Base-by-base conservation (phyloP, 2,113 vertebrate species). In the Calypte anna region DNA sequence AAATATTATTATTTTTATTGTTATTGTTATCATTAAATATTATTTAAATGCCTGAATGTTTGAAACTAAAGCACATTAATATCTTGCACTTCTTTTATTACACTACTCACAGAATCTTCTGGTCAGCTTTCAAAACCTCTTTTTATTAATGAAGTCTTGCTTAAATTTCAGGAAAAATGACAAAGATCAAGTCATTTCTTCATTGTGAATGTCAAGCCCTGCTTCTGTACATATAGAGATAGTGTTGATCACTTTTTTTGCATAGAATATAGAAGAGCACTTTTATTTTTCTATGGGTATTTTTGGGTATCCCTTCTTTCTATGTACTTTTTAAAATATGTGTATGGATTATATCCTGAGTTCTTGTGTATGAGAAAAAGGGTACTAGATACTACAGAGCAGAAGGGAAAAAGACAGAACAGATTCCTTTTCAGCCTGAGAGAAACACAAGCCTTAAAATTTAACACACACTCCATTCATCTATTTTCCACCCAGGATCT, bases 381-480 rank as follows among this genome's bases (percentile, higher is more conserved):
- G n/a, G 53, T 94, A 70, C 61, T 66, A 73, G 90, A 93, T 89
- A 94, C 84, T 94, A 72, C 36, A 91, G 43, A 91, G 63, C 63
- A 86, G 76, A 89, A 92, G 83, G 87, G 58, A 18, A 86, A 93
- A 92, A 92, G 81, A 93, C 72, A 94, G 75, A 67, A 96, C 72
- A 95, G 82, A 94, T 94, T 86, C 75, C 87, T 95, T 86, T 86
- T 96, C 74, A 95, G 90, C 95, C 62, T 46, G 59, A 95, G 74
- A 95, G 74, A 51, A 20, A 72, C 61, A 84, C 6, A 20, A 93
- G 97, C 97, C 91, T 96, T 97, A 96, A 97, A 86, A 94, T 85
- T 93, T 88, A 95, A 97, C 96, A 97, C 96, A 94, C 75, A 85
- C 68, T 92, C 89, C 93, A 97, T 98, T 98, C 96, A 96, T 98